A percentile compares a stretch with the other conserved stretches of the same genome.
Conservation (phyloP, 2,888 invertebrate genomes). For the Eurytoma adleriae region DNA sequence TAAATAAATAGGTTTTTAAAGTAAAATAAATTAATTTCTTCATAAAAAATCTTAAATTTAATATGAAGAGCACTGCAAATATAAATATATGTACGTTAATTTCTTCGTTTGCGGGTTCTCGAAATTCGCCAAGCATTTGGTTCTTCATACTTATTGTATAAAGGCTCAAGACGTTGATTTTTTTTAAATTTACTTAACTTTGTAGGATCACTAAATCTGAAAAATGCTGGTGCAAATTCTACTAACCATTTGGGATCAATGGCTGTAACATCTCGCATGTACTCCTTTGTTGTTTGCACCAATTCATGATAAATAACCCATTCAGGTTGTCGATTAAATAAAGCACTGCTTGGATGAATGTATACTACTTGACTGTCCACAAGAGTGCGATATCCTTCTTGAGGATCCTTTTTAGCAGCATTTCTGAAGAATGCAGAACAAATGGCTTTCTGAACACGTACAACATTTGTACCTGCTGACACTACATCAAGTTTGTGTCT, state of each 20-base stretch:
- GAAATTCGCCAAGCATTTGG: slow-evolving; percentile 99
- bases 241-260: slow-evolving; percentile 99
- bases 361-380: slow-evolving; percentile 99
- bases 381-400: slow-evolving; percentile 97
- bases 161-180: slow-evolving; percentile 97
- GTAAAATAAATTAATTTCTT: too few relatives aligned
- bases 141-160: slow-evolving; percentile 99
- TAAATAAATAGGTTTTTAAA: too few relatives aligned
- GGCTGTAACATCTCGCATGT: slow-evolving; percentile 98
- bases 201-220: slow-evolving; percentile 98
- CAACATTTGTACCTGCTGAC: slow-evolving; percentile 96
- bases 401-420: slow-evolving; percentile 99
- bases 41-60: too few relatives aligned
- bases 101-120: slow-evolving; percentile 89
- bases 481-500: slow-evolving; percentile 97
- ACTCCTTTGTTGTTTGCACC: slow-evolving; percentile 99
- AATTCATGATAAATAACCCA: slow-evolving; percentile 98
- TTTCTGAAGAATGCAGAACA: slow-evolving; percentile 99
- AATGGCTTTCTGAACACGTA: slow-evolving; percentile 97
- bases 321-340: slow-evolving; percentile 99
- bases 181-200: slow-evolving; percentile 99
- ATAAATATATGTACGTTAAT: slow-evolving; percentile 80
- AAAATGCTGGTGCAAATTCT: slow-evolving; percentile 99
- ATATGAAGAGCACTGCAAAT: too few relatives aligned
- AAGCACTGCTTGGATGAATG: slow-evolving; percentile 98